These are phyloP conservation scores for Perca schrenkii DNA, from an alignment of 2,113 vertebrate species.

Conservation along the genomic window DNA sequence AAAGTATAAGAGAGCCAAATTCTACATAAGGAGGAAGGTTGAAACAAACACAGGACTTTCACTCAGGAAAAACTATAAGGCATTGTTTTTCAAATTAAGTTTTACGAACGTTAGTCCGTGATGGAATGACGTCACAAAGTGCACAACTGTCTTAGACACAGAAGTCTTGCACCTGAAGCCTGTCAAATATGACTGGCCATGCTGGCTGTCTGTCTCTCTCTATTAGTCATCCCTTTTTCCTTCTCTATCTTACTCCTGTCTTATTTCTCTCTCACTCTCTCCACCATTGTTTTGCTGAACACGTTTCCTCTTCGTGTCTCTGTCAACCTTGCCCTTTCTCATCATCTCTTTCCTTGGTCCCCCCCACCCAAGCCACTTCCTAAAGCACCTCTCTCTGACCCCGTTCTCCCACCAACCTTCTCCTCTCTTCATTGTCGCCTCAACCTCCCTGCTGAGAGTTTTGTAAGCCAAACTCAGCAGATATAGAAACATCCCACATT, in stretches of 20 bases:
- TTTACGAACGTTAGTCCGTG: too few species aligned
- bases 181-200: background rate
- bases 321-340: background rate
- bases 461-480: slow-evolving; percentile 53
- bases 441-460: slow-evolving; percentile 38
- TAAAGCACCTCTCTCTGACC: slow-evolving; percentile 4
- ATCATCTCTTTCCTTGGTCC: background rate
- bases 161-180: background rate
- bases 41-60: too few species aligned
- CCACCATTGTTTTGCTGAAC: slow-evolving; percentile 12
- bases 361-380: background rate
- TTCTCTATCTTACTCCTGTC: background rate
- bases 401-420: slow-evolving; percentile 1
- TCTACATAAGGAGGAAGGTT: too few species aligned
- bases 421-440: slow-evolving; percentile 41
- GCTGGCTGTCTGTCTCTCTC: slow-evolving; percentile 4
- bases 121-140: background rate
- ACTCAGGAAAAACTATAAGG: too few species aligned
- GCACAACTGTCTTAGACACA: background rate
- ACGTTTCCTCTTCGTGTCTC: background rate
- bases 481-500: slow-evolving; percentile 60
- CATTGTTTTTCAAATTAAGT: too few species aligned
- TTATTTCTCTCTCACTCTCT: background rate
- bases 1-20: too few species aligned
- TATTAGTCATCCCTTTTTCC: slow-evolving; percentile 4